phyloP scores from a whole-genome alignment of 1,140 invertebrate genomes.

The Cyphomyrmex costatus region DNA sequence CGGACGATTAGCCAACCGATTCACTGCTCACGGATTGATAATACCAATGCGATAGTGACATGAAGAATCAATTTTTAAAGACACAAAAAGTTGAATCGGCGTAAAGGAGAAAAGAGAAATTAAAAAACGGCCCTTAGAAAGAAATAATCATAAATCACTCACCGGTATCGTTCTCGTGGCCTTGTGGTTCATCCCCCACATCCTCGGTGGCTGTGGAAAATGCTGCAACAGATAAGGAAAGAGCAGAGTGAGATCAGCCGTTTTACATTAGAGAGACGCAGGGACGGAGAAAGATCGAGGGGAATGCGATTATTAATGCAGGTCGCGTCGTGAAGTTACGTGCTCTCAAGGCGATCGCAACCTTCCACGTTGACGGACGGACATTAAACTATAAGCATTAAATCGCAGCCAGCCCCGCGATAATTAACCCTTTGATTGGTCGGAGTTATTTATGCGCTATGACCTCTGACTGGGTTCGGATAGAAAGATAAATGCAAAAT shows the following conservation, averaged over 20 bases:
- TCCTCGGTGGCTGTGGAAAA: constrained; percentile 81
- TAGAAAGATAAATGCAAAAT: constrained; percentile 21
- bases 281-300: neutral
- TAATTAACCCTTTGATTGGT: constrained; percentile 53
- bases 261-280: constrained; percentile 23
- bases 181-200: constrained; percentile 78
- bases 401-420: neutral
- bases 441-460: constrained; percentile 31
- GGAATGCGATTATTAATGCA: constrained; percentile 67
- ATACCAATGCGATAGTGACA: neutral
- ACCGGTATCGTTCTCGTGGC: constrained; percentile 83
- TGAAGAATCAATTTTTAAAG: too few species aligned
- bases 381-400: constrained; percentile 52
- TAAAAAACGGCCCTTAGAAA: neutral
- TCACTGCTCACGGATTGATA: neutral
- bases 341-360: constrained; percentile 64
- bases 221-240: constrained; percentile 76
- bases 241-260: constrained; percentile 39
- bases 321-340: constrained; percentile 65
- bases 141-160: constrained; percentile 66
- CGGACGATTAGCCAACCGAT: neutral
- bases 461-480: neutral
- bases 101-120: neutral
- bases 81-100: neutral
- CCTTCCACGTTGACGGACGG: constrained; percentile 65